Evolutionary conservation across 2,797 vertebrate genomes (phyloP), one percentile per base, ranked within the genome.

Genomic region (Brotula barbata): DNA sequence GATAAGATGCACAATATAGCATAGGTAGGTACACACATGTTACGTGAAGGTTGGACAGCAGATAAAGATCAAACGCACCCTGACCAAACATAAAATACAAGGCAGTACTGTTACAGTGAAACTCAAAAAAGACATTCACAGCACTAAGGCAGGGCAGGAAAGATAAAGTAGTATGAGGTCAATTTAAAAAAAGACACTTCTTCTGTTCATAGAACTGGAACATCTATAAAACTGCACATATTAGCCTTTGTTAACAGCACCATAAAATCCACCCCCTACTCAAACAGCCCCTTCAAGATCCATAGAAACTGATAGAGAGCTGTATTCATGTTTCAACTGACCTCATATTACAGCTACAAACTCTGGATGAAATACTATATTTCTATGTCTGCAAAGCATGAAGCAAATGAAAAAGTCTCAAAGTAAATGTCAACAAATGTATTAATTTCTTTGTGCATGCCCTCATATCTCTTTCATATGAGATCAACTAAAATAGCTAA

Each of bases 41-140:
- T 21, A 39, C 28, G 31, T 17, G 20, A 51, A 45, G 45, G 28
- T 12, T 70, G 58, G 66, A 75, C 70, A 57, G 49, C 11, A 66
- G 74, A 77, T 78, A 64, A 68, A 31, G 49, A 80, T 78, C 68
- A 44, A 52, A 82, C 75, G 67, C 80, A 58, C 78, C 75, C 57
- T 79, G 46, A 39, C 3, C 68, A 74, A 77, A 78, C 52, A 81
- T 25, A 17, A 57, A 43, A 48, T 37, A 33, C 65, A 43, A 59
- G 22, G 36, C 45, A 20, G 23, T 2, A 23, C 45, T 43, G 39
- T 21, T 25, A 54, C 1, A 47, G 57, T 47, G 9, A 33, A 51
- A 28, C 25, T 15, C n/a, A 2, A 37, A 6, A 33, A 25, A 40
- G 9, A 16, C 12, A 20, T 21, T 37, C 10, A 46, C 45, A 56